A percentile compares a stretch with the other conserved stretches of the same genome.
phyloP scores from a whole-genome alignment of 1,140 invertebrate genomes.

The Thaumatotibia leucotreta region DNA sequence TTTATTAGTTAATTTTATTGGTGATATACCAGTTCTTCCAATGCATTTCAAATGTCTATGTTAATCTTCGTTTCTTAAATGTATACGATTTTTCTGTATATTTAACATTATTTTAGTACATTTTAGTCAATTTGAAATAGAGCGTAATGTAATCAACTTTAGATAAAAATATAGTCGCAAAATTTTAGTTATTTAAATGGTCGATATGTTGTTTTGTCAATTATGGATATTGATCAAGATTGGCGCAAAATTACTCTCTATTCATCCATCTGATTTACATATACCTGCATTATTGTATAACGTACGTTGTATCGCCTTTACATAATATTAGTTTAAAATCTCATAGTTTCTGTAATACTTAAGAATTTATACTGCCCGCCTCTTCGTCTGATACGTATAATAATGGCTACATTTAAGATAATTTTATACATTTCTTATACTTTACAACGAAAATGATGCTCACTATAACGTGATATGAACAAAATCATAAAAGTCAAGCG shows the following conservation, averaged over 20 bases:
- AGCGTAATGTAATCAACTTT: neutral
- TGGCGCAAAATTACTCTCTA: neutral
- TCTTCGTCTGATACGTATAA: neutral
- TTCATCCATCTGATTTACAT: neutral
- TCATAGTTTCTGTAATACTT: neutral
- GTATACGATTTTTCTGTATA: neutral
- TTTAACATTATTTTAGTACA: neutral
- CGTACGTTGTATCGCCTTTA: neutral
- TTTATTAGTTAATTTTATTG: neutral
- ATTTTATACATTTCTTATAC: neutral
- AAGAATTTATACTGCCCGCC: neutral
- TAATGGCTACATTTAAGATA: neutral
- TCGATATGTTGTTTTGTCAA: neutral
- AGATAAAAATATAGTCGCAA: neutral
- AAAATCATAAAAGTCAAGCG: slow-evolving; percentile 3
- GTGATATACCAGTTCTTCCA: slow-evolving; percentile 10
- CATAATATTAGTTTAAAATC: neutral
- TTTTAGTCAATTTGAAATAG: neutral
- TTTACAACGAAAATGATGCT: slow-evolving; percentile 13
- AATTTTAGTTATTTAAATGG: neutral
- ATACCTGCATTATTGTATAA: neutral
- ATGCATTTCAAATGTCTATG: slow-evolving; percentile 7
- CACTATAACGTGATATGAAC: neutral
- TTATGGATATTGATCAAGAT: neutral
- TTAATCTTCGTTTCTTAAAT: neutral